A percentile compares a stretch with the other conserved stretches of the same genome.
phyloP scores from a whole-genome alignment of 1,140 invertebrate species.

The Cyclina sinensis region DNA sequence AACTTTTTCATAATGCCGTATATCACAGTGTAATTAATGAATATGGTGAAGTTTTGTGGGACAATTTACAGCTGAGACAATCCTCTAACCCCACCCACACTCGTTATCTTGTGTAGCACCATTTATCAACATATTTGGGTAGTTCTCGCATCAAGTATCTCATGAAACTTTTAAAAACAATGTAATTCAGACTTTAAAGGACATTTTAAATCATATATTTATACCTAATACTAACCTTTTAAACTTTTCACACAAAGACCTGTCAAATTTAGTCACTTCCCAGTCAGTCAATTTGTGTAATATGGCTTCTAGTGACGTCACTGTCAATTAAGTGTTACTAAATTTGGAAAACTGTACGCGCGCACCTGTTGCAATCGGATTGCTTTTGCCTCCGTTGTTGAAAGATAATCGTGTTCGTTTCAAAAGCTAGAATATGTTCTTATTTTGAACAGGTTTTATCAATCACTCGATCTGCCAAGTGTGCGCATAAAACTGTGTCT shows the following conservation, averaged over 20 bases:
- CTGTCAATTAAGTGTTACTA: constrained; percentile 56
- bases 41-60: no score
- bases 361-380: constrained; percentile 41
- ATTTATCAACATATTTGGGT: not conserved
- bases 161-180: no score
- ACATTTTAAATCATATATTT: not conserved
- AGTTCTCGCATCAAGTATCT: no score
- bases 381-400: not conserved
- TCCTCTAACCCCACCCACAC: constrained; percentile 28
- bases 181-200: no score
- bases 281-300: constrained; percentile 58
- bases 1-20: no score
- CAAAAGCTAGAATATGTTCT: not conserved
- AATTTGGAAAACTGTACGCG: constrained; percentile 55
- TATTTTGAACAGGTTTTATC: no score
- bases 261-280: constrained; percentile 43
- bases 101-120: not conserved
- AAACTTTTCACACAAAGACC: constrained; percentile 4
- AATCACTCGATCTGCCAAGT: no score
- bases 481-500: no score
- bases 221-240: not conserved
- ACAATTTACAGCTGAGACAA: no score
- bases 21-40: no score
- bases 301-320: constrained; percentile 62
- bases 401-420: no score